These are phyloP conservation scores for Sarcophaga carnaria DNA, from an alignment of 2,888 invertebrate species.

Conservation along the genomic window DNA sequence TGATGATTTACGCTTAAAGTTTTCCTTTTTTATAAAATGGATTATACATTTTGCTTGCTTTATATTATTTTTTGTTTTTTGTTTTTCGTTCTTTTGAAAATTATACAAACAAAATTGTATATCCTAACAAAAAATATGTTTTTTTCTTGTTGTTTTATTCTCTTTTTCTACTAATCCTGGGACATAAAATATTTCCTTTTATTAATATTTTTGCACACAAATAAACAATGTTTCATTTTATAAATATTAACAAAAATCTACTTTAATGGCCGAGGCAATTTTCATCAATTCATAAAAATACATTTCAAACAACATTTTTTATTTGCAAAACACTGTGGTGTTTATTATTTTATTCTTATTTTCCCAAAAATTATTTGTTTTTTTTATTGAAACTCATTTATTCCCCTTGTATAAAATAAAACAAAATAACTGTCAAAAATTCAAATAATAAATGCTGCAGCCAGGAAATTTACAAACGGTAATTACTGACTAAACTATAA, in stretches of 20 bases:
- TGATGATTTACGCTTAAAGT: neutral
- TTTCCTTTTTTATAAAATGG: constrained; percentile 29
- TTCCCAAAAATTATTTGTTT: constrained; percentile 41
- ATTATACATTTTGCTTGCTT: constrained; percentile 14
- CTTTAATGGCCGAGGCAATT: neutral
- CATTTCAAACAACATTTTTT: constrained; percentile 33
- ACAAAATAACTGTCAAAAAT: constrained; percentile 55
- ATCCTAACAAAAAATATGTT: constrained; percentile 52
- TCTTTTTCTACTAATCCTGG: constrained; percentile 61
- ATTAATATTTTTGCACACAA: constrained; percentile 37
- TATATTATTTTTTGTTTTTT: constrained; percentile 66
- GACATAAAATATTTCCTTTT: constrained; percentile 21
- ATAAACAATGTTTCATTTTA: constrained; percentile 26
- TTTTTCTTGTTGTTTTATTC: constrained; percentile 65
- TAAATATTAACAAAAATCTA: constrained; percentile 6
- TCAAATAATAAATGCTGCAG: constrained; percentile 72
- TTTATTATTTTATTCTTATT: constrained; percentile 20
- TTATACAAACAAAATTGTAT: constrained; percentile 14
- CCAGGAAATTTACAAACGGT: constrained; percentile 81
- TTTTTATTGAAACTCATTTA: constrained; percentile 48
- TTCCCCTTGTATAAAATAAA: constrained; percentile 55
- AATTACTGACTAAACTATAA: constrained; percentile 77
- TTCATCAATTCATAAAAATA: constrained; percentile 28
- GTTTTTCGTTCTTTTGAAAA: constrained; percentile 63
- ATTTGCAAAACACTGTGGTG: constrained; percentile 47